phyloP scores from a whole-genome alignment of 2,888 invertebrate genomes.

The Habroteleia sp. region DNA sequence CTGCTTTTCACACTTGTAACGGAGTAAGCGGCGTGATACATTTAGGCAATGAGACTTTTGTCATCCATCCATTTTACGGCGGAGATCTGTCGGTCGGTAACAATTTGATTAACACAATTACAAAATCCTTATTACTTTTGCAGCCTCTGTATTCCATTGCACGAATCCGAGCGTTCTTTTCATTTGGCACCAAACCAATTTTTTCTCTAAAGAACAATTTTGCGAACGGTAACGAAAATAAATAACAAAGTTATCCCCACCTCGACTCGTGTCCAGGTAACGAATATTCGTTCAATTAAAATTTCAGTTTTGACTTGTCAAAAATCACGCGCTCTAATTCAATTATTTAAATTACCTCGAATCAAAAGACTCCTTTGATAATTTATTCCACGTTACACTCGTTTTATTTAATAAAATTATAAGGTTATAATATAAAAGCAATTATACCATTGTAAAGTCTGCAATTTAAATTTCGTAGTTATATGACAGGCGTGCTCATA shows the following conservation, averaged over 20 bases:
- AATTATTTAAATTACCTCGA: constrained; percentile 25
- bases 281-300: constrained; percentile 19
- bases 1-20: constrained; percentile 98
- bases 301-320: constrained; percentile 33
- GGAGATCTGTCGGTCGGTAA: constrained; percentile 97
- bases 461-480: too few relatives aligned
- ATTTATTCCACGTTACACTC: too few relatives aligned
- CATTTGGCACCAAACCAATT: constrained; percentile 18
- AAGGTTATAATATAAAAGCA: too few relatives aligned
- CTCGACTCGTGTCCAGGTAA: too few relatives aligned
- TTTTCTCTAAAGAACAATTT: constrained; percentile 17
- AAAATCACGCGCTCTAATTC: constrained; percentile 15
- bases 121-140: constrained; percentile 4
- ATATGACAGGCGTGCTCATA: too few relatives aligned
- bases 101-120: constrained; percentile 61
- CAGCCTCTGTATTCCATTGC: constrained; percentile 14
- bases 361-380: constrained; percentile 27
- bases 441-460: too few relatives aligned
- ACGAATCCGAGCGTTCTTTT: constrained; percentile 18
- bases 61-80: constrained; percentile 98
- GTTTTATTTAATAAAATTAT: too few relatives aligned
- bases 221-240: constrained; percentile 12
- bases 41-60: constrained; percentile 98
- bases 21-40: constrained; percentile 98
- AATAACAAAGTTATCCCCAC: constrained; percentile 25